Evolutionary conservation across 2,888 invertebrate genomes (phyloP).

Genomic region (Mechanitis mazaeus): DNA sequence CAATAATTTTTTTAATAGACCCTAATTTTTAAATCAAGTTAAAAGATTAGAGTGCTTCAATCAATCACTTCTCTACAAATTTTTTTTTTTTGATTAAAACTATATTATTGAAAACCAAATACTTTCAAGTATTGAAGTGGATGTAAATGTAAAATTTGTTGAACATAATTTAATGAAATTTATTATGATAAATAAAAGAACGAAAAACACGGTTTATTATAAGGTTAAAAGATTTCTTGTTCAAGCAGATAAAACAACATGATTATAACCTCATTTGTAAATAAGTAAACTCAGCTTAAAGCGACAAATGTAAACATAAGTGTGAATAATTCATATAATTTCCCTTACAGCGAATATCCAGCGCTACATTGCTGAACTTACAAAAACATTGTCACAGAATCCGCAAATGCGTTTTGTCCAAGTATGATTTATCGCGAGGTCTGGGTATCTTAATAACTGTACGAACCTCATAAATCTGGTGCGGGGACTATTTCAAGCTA

Average conservation of each 20-base stretch:
- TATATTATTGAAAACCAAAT: too few species aligned
- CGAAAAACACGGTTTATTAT: too few species aligned
- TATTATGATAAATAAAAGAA: too few species aligned
- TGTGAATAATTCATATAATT: conserved; percentile 24
- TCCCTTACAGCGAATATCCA: conserved; percentile 15
- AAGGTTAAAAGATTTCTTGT: background rate
- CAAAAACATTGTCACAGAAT: conserved; percentile 41
- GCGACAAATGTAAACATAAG: conserved; percentile 6
- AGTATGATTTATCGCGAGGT: conserved; percentile 48
- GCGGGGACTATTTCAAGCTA: conserved; percentile 22
- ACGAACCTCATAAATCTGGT: conserved; percentile 37
- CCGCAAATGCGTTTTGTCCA: conserved; percentile 44
- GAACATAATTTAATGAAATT: too few species aligned
- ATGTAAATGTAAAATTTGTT: too few species aligned
- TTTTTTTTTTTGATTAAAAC: too few species aligned
- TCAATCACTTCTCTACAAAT: too few species aligned
- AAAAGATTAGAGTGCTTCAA: too few species aligned
- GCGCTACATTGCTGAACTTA: conserved; percentile 20
- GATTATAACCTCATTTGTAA: background rate
- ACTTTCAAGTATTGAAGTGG: too few species aligned
- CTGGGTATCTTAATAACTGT: conserved; percentile 54
- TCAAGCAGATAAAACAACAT: background rate
- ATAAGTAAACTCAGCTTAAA: conserved; percentile 3
- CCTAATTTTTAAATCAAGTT: too few species aligned
- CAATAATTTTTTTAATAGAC: too few species aligned